Conservation (phyloP, 2,888 invertebrate genomes). For the Oasisia sp. region DNA sequence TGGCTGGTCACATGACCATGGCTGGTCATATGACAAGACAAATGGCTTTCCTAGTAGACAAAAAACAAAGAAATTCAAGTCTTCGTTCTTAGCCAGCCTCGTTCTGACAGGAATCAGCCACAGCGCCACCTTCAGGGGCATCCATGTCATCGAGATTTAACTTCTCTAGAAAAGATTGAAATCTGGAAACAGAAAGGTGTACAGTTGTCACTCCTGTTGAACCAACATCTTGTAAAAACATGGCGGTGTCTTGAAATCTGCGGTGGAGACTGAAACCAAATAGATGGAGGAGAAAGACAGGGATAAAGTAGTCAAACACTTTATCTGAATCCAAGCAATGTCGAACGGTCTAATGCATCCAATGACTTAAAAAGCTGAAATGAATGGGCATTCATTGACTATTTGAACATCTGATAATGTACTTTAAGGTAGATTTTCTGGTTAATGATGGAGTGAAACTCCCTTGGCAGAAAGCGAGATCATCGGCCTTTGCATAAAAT, state of each 20-base stretch:
- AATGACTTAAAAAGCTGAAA: not conserved
- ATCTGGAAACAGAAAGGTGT: not conserved
- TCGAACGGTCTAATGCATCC: too few relatives aligned
- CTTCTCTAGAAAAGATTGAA: slow-evolving; percentile 12
- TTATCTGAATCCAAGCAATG: too few relatives aligned
- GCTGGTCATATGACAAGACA: not conserved
- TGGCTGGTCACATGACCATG: not conserved
- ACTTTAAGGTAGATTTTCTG: too few relatives aligned
- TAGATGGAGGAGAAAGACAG: too few relatives aligned
- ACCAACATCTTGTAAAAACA: not conserved
- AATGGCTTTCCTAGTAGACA: not conserved
- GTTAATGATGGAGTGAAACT: too few relatives aligned
- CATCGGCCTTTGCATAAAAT: too few relatives aligned
- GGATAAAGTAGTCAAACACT: too few relatives aligned
- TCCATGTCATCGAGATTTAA: not conserved
- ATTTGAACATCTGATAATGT: not conserved
- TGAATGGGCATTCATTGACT: not conserved
- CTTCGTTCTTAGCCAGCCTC: not conserved
- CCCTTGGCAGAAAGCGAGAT: too few relatives aligned
- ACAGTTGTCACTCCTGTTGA: not conserved
- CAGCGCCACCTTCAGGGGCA: not conserved
- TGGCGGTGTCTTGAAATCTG: not conserved
- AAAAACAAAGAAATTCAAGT: slow-evolving; percentile 8
- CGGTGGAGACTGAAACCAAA: not conserved
- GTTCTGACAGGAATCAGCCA: not conserved